These are phyloP conservation scores for Cossypha dichroa DNA, from an alignment of 2,797 vertebrate genomes.

Conservation along the genomic window DNA sequence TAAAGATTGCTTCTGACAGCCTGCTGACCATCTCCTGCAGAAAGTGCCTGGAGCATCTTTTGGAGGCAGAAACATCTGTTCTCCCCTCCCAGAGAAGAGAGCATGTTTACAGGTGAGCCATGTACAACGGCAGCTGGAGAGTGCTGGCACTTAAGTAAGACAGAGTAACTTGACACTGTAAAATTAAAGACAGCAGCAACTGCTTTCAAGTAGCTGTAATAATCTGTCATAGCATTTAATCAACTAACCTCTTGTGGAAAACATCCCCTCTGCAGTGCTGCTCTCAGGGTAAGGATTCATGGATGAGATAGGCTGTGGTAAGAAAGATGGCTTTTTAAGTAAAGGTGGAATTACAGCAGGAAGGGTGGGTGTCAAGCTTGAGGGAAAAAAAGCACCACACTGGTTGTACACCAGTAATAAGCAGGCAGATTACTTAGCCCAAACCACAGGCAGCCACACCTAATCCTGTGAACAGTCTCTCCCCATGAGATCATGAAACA, in stretches of 20 bases:
- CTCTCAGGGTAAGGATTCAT: neutral
- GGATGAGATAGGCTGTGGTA: neutral
- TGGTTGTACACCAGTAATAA: neutral
- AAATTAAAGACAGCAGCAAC: neutral
- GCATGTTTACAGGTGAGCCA: neutral
- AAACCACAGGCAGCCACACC: neutral
- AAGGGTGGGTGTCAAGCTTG: neutral
- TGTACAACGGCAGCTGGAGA: neutral
- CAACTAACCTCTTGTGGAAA: neutral
- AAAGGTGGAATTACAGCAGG: neutral
- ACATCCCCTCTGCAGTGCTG: neutral
- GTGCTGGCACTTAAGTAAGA: neutral
- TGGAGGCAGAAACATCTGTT: neutral
- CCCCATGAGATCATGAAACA: neutral
- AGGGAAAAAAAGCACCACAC: neutral
- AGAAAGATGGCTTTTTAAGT: neutral
- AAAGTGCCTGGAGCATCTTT: constrained; percentile 42
- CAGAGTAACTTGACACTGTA: neutral
- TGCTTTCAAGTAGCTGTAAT: constrained; percentile 6
- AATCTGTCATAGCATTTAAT: neutral
- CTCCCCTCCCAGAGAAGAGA: neutral
- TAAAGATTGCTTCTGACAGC: constrained; percentile 67
- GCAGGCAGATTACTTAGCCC: neutral
- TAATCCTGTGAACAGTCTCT: neutral
- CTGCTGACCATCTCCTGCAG: constrained; percentile 47